Evolutionary conservation across 2,113 vertebrate genomes (phyloP).

Genomic region (Eulemur rufifrons): DNA sequence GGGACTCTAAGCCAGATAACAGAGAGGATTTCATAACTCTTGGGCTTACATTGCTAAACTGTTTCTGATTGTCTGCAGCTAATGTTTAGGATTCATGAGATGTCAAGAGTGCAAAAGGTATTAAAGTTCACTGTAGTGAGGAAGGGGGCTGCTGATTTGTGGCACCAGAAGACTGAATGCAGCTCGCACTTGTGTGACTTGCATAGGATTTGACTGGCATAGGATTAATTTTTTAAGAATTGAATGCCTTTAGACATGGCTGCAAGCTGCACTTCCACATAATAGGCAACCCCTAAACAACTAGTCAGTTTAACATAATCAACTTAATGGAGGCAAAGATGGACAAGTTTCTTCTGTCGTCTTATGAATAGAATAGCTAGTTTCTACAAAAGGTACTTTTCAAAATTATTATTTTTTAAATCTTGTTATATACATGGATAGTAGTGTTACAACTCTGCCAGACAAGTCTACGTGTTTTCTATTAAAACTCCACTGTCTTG

Average conservation of each 20-base stretch:
- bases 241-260: background rate
- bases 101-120: background rate
- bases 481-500: background rate
- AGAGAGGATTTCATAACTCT: conserved; percentile 9
- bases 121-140: background rate
- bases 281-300: background rate
- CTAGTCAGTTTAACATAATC: conserved; percentile 7
- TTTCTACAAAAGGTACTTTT: background rate
- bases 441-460: background rate
- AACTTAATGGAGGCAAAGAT: background rate
- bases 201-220: background rate
- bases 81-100: background rate
- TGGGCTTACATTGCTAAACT: conserved; percentile 19
- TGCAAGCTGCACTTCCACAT: background rate
- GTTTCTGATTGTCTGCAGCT: background rate
- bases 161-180: background rate
- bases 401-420: background rate
- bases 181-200: background rate
- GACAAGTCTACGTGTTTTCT: background rate
- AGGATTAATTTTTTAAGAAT: background rate
- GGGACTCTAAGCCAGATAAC: background rate
- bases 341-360: background rate
- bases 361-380: conserved; percentile 13
- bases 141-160: background rate
- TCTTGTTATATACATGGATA: background rate